These are phyloP conservation scores for Otocyon megalotis DNA, from an alignment of 2,113 vertebrate genomes.

Conservation along the genomic window DNA sequence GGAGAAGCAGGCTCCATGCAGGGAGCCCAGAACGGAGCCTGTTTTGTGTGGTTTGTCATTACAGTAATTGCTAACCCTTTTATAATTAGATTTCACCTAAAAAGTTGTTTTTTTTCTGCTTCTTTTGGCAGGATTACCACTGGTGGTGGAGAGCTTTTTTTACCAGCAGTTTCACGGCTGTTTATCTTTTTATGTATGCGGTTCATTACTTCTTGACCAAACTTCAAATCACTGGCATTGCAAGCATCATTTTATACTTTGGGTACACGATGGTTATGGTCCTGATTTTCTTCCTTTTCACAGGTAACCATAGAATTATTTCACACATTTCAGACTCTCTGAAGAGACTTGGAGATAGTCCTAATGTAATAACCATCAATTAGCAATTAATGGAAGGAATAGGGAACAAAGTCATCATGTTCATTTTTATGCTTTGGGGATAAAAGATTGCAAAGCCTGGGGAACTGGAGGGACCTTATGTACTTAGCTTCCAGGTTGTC, in stretches of 20 bases:
- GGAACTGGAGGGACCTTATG: constrained; percentile 54
- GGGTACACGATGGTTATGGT: constrained; percentile 93
- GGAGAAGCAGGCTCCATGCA: too few species aligned
- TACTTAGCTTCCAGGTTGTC: constrained; percentile 34
- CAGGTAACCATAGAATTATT: constrained; percentile 84
- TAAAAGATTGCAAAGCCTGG: constrained; percentile 40
- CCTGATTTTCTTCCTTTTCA: constrained; percentile 94
- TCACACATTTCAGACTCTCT: constrained; percentile 42
- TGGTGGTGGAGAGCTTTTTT: constrained; percentile 96
- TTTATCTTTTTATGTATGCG: constrained; percentile 93
- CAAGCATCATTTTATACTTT: constrained; percentile 93
- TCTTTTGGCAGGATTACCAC: constrained; percentile 91
- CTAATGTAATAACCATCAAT: constrained; percentile 53
- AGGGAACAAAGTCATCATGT: constrained; percentile 57
- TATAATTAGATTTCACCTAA: constrained; percentile 38
- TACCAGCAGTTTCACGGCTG: constrained; percentile 94
- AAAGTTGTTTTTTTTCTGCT: not conserved
- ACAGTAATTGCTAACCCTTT: constrained; percentile 1
- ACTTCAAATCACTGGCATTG: constrained; percentile 91
- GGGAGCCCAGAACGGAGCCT: not conserved
- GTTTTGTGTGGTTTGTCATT: constrained; percentile 24
- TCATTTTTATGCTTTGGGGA: constrained; percentile 62
- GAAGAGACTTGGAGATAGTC: constrained; percentile 8
- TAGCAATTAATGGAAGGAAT: constrained; percentile 54
- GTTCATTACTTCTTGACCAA: constrained; percentile 94